Percentiles rank a stretch among this genome's conserved stretches.
These are phyloP conservation scores for Matsumurasca onukii DNA, from an alignment of 1,140 invertebrate genomes.

Conservation along the genomic window DNA sequence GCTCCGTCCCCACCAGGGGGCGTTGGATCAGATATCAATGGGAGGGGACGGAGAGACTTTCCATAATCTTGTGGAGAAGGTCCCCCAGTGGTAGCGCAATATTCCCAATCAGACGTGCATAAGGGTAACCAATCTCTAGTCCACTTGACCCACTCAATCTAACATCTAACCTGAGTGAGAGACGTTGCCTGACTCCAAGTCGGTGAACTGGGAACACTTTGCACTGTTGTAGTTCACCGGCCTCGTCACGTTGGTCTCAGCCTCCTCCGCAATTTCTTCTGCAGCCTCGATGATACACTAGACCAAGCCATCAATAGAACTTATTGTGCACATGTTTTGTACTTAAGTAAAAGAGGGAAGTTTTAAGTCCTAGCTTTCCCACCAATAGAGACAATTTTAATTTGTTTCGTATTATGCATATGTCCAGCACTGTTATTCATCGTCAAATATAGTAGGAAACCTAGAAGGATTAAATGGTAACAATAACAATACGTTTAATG, in stretches of 20 bases:
- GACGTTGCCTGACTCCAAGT: conserved; percentile 1
- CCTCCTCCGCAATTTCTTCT: conserved; percentile 61
- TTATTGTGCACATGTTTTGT: neutral
- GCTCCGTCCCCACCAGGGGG: no score
- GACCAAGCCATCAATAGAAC: conserved; percentile 37
- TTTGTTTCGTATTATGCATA: neutral
- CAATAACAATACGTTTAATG: no score
- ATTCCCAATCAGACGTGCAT: no score
- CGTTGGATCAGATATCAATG: no score
- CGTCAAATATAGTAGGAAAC: no score
- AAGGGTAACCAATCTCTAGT: no score
- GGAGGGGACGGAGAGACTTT: no score
- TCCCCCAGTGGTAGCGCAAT: no score
- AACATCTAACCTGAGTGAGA: neutral
- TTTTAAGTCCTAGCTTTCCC: neutral
- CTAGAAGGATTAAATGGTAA: no score
- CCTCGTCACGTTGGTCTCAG: conserved; percentile 47
- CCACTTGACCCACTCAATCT: neutral
- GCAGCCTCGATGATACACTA: conserved; percentile 70
- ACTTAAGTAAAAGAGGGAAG: no score
- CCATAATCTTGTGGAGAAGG: no score
- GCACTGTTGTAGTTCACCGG: conserved; percentile 66
- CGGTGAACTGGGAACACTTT: conserved; percentile 49
- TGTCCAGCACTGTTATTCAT: no score
- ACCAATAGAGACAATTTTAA: neutral